phyloP scores from a whole-genome alignment of 2,797 vertebrate species.

The Tarsius wallacei region DNA sequence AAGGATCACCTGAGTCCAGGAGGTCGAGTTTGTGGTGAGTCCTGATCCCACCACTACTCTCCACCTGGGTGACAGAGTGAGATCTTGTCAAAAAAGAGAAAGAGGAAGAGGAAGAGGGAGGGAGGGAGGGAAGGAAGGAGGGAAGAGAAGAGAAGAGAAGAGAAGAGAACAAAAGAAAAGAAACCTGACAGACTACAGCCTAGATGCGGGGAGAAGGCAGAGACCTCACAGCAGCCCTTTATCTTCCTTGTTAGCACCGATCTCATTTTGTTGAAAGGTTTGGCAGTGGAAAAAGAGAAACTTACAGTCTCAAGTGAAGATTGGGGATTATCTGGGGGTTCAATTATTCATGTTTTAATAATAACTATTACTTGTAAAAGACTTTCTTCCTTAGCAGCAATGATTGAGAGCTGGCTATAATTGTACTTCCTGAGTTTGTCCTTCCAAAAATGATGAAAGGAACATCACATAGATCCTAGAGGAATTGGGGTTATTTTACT shows the following conservation, averaged over 20 bases:
- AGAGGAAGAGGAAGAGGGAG: too few relatives aligned
- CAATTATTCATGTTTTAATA: slow-evolving; percentile 74
- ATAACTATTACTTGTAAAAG: slow-evolving; percentile 72
- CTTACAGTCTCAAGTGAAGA: slow-evolving; percentile 57
- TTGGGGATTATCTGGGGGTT: slow-evolving; percentile 68
- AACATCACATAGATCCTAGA: slow-evolving; percentile 1
- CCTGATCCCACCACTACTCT: too few relatives aligned
- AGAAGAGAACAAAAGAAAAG: too few relatives aligned
- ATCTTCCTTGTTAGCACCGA: neutral
- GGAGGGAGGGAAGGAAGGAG: too few relatives aligned
- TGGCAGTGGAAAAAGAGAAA: slow-evolving; percentile 45
- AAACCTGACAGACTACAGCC: too few relatives aligned
- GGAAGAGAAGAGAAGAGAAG: too few relatives aligned
- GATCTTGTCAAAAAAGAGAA: too few relatives aligned
- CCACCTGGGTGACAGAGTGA: too few relatives aligned
- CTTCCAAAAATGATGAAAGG: slow-evolving; percentile 71
- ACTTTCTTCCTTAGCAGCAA: slow-evolving; percentile 18
- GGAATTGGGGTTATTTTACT: neutral
- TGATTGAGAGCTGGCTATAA: slow-evolving; percentile 65
- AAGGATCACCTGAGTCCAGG: too few relatives aligned
- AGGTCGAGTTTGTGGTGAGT: too few relatives aligned
- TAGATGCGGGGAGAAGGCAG: neutral
- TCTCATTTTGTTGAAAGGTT: slow-evolving; percentile 39
- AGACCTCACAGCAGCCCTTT: neutral
- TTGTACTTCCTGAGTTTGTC: slow-evolving; percentile 60